These are phyloP conservation scores for Enteromius mattozi DNA, from an alignment of 2,797 vertebrate genomes.

Conservation along the genomic window DNA sequence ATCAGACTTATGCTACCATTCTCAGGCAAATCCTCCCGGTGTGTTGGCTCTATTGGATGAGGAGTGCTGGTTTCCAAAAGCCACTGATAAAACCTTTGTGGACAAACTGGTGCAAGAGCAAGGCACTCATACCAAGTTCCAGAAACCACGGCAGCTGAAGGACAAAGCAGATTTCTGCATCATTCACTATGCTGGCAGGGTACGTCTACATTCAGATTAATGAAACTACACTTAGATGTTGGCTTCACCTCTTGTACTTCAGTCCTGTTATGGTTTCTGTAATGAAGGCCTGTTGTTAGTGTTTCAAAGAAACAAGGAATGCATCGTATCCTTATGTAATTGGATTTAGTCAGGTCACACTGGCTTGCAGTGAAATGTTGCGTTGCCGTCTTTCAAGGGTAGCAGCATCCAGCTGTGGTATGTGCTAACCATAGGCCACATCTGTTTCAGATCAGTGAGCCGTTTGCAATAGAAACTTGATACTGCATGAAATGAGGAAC, in stretches of 20 bases:
- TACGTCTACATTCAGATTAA: conserved; percentile 64
- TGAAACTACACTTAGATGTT: neutral
- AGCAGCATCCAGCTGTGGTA: conserved; percentile 44
- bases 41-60: conserved; percentile 94
- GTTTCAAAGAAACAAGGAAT: conserved; percentile 1
- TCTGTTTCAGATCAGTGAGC: conserved; percentile 59
- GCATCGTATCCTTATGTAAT: conserved; percentile 22
- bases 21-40: conserved; percentile 93
- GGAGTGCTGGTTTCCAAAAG: conserved; percentile 99
- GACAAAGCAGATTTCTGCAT: conserved; percentile 98
- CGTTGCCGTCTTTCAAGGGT: conserved; percentile 26
- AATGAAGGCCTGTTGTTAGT: neutral
- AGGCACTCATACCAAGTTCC: conserved; percentile 94
- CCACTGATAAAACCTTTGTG: conserved; percentile 96
- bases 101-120: conserved; percentile 97
- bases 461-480: conserved; percentile 34
- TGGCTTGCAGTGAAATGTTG: conserved; percentile 21
- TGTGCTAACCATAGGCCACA: conserved; percentile 42
- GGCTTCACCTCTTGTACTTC: neutral
- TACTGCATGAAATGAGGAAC: conserved; percentile 35
- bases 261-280: neutral
- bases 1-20: conserved; percentile 13
- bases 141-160: conserved; percentile 96
- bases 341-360: conserved; percentile 30
- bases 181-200: conserved; percentile 97